Evolutionary conservation across 2,888 invertebrate species (phyloP), one percentile per base, ranked within the genome.

Genomic region (Cheiracanthium punctorium): DNA sequence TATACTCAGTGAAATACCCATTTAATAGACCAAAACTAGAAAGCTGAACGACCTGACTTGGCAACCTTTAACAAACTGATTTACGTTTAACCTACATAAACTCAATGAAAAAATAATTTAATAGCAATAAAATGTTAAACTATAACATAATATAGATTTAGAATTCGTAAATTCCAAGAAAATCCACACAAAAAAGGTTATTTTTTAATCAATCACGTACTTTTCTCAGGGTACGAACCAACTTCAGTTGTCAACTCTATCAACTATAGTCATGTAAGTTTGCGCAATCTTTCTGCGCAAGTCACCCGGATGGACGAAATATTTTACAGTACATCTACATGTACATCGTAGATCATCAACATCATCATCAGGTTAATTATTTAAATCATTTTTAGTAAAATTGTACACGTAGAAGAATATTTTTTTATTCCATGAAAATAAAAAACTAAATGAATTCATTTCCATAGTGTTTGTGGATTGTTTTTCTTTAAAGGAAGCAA

Each of bases 211-310:
- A 64, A 86, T 80, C 65, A 80, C 86, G 76, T 76, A 80, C 79
- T 73, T 84, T 69, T 79, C 79, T 37, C 32, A 69, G 65, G 69
- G 32, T 71, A 71, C 69, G 75, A 75, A 75, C 73, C 85, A 80
- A 86, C 79, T 80, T 80, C 77, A 87, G 75, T 80, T 86, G 81
- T 81, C 87, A 87, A 86, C 72, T 77, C 87, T 67, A 76, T 71
- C 70, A 80, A 86, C 80, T 86, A 74, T 72, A 74, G 73, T 77
- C 48, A 67, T 76, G 76, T 33, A 76, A 65, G 37, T 80, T 72
- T 87, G 87, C 87, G 87, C 87, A 87, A 81, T 73, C n/a, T n/a
- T 37, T 77, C 73, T 87, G 87, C 87, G 87, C 87, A 87, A 72
- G 72, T 79, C 43, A 72, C 80, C 81, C 81, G 87, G 81, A 81